Conservation (phyloP, 2,113 vertebrate species). For the Ochotona curzoniae region DNA sequence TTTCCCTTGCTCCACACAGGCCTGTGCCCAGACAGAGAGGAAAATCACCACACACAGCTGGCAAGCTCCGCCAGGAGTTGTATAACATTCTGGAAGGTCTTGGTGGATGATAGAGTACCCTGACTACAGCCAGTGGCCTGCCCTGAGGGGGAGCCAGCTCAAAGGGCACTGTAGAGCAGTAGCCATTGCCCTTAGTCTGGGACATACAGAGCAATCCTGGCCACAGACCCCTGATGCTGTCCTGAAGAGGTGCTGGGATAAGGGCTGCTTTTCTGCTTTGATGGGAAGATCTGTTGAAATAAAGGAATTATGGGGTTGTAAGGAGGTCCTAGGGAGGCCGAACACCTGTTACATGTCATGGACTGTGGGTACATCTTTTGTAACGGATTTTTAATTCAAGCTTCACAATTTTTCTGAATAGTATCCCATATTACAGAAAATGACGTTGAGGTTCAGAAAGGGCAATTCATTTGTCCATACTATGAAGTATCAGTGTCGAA, state of each 20-base stretch:
- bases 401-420: neutral
- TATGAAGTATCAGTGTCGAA: neutral
- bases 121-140: neutral
- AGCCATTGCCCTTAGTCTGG: neutral
- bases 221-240: neutral
- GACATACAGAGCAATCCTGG: neutral
- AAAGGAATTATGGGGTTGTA: neutral
- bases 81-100: slow-evolving; percentile 43
- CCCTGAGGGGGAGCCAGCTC: neutral
- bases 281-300: neutral
- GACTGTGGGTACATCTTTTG: neutral
- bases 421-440: neutral
- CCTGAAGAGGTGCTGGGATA: neutral
- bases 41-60: slow-evolving; percentile 27
- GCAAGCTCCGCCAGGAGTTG: neutral
- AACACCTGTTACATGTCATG: fast-evolving
- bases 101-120: slow-evolving; percentile 39
- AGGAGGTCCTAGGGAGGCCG: neutral
- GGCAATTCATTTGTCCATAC: neutral
- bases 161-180: neutral
- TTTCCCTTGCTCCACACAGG: neutral
- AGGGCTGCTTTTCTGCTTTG: neutral
- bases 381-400: neutral
- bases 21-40: slow-evolving; percentile 34
- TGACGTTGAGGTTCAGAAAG: neutral